Conservation (phyloP, 1,140 invertebrate genomes). For the Conus betulinus region DNA sequence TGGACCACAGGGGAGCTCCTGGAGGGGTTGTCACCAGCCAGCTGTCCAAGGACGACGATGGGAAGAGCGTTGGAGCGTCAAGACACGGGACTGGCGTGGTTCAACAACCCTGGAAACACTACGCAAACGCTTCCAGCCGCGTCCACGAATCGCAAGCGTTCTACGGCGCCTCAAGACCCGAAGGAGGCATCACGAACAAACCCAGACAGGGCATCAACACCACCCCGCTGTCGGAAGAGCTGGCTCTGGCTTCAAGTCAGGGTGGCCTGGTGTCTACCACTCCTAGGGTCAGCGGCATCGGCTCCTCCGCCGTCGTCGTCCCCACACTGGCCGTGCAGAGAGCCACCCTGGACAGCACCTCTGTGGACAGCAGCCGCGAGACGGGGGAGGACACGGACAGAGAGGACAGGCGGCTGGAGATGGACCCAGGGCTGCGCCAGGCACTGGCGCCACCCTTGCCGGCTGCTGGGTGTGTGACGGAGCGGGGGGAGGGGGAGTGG, state of each 20-base stretch:
- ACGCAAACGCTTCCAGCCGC: no score
- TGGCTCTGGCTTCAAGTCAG: slow-evolving; percentile 24
- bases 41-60: no score
- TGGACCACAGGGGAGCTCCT: background rate
- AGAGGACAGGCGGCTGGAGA: background rate
- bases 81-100: background rate
- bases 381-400: background rate
- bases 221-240: slow-evolving; percentile 36
- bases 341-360: background rate
- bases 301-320: background rate
- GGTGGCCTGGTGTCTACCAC: background rate
- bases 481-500: background rate
- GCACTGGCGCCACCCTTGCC: background rate
- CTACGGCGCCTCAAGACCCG: no score
- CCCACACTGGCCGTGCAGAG: background rate
- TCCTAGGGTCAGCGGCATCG: background rate
- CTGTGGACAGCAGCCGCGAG: background rate
- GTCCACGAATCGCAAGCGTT: no score
- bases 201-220: background rate
- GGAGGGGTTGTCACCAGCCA: background rate
- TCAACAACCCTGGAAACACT: no score
- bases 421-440: no score
- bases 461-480: background rate
- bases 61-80: no score
- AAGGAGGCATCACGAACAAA: background rate